Base-by-base conservation (phyloP, 2,797 vertebrate genomes). In the Glossophaga mutica region DNA sequence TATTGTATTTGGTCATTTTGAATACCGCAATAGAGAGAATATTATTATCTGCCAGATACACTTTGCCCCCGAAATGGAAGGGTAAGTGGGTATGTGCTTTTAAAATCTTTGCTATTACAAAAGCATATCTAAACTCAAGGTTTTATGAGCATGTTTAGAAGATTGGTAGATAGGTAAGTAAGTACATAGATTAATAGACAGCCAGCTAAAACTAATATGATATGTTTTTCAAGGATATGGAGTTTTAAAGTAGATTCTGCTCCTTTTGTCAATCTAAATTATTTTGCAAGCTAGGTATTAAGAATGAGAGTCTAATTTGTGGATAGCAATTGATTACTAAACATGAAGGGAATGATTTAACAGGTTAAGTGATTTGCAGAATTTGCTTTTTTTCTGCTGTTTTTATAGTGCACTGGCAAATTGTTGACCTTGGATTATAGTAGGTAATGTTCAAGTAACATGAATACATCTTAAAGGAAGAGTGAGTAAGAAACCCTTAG, bases 311-410 rank as follows among this genome's bases (percentile, higher is more conserved):
- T 79, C 37, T 70, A 68, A 7, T 55, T 37, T 79, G 16, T 81
- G 21, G 12, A 94, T 8, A 22, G 12, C 16, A 94, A 91, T 24
- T 62, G 19, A 89, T 95, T 94, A 96, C 92, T 87, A 32, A 48
- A 96, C 81, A 90, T 74, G n/a, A 95, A 95, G 18, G 10, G 22
- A 0, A 83, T 46, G 39, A 90, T 94, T 97, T 93, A 93, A 68
- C 6, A 96, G 70, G 16, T 57, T 71, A 81, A 96, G 50, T 76
- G 39, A 79, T 77, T 87, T 19, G 0, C 3, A 94, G 74, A 88
- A 68, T 57, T 32, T 12, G 0, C 42, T 96, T 87, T 85, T 84
- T 68, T 78, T 96, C 59, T 46, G 18, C 15, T 95, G 26, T 50
- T 71, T 94, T 91, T 95, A 42, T 82, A 77, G 2, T 59, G 24